Conservation (phyloP, 2,888 invertebrate species). For the Ariolimax columbianus region DNA sequence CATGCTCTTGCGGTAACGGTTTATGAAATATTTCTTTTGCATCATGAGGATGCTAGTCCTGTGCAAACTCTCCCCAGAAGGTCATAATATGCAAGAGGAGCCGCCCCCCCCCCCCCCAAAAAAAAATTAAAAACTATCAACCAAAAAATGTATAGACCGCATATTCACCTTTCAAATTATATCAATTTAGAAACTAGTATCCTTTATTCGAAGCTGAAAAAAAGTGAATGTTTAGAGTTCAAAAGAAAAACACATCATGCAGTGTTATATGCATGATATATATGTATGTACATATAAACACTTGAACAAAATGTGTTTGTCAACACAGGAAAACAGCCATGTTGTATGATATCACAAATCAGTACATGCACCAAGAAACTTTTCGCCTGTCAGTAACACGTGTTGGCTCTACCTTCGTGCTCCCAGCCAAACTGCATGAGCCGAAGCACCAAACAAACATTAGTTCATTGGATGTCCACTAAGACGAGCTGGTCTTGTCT, state of each 20-base stretch:
- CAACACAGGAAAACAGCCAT: slow-evolving; percentile 11
- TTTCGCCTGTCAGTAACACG: background rate
- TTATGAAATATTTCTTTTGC: background rate
- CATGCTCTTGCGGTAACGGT: background rate
- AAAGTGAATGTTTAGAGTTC: background rate
- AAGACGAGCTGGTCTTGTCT: slow-evolving; percentile 30
- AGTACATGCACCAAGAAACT: background rate
- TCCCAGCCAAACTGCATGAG: background rate
- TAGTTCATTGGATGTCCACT: background rate
- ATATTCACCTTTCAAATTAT: background rate
- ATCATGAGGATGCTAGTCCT: background rate
- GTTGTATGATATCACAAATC: slow-evolving; percentile 49
- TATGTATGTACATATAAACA: background rate
- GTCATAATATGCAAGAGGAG: background rate
- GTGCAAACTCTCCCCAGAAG: background rate
- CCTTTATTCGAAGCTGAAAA: background rate
- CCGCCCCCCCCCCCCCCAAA: background rate
- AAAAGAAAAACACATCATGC: background rate
- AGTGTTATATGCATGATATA: background rate
- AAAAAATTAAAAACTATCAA: background rate
- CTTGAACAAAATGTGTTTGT: background rate
- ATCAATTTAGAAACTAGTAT: background rate
- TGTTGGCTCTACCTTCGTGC: background rate
- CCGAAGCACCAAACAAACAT: background rate
- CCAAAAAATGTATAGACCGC: background rate